Conservation (phyloP, 2,888 invertebrate genomes). For the Dicyrtoma fusca region DNA sequence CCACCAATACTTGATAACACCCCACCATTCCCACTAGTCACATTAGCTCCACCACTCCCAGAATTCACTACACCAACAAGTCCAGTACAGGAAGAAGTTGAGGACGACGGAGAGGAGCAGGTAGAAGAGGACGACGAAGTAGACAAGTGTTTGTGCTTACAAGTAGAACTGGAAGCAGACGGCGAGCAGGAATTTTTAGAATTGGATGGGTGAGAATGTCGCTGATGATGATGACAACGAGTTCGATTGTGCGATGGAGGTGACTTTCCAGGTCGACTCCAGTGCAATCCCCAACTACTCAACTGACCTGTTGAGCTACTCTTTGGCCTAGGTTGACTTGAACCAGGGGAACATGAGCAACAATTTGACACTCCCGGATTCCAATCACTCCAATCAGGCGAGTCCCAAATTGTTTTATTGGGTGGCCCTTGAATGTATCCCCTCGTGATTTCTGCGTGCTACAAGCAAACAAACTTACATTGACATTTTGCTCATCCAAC, state of each 20-base stretch:
- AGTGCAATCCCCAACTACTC: conserved; percentile 52
- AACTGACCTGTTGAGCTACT: conserved; percentile 50
- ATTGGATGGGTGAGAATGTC: conserved; percentile 52
- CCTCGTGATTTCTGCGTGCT: conserved; percentile 52
- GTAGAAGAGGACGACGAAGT: conserved; percentile 40
- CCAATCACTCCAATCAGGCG: conserved; percentile 42
- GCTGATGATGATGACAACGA: conserved; percentile 48
- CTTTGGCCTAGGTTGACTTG: conserved; percentile 44
- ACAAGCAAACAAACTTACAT: neutral
- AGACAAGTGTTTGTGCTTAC: conserved; percentile 41
- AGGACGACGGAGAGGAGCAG: conserved; percentile 47
- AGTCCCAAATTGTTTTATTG: conserved; percentile 54
- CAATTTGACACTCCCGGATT: conserved; percentile 26
- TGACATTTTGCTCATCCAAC: too few relatives aligned
- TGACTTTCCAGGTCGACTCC: conserved; percentile 53
- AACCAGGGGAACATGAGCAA: conserved; percentile 35
- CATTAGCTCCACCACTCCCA: conserved; percentile 16
- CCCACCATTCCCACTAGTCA: conserved; percentile 28
- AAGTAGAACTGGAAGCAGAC: conserved; percentile 32
- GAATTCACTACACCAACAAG: conserved; percentile 28
- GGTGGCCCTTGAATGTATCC: conserved; percentile 55
- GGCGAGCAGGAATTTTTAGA: conserved; percentile 37
- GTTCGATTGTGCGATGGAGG: conserved; percentile 52
- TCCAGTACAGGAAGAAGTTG: conserved; percentile 45
- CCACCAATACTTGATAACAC: conserved; percentile 33